Base-by-base conservation (phyloP, 2,113 vertebrate species). In the Oenanthe melanoleuca region DNA sequence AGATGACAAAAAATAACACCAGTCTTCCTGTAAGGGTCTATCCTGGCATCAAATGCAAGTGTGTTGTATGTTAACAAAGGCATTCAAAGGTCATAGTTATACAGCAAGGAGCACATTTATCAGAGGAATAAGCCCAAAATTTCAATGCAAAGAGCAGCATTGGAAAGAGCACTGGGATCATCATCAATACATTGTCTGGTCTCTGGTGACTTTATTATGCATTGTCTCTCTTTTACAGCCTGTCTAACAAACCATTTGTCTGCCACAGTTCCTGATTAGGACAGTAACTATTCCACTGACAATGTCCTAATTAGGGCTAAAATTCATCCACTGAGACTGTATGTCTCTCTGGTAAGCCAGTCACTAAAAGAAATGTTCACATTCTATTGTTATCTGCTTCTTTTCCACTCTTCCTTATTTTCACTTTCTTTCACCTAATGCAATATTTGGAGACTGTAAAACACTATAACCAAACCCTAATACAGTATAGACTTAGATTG, bases 171-270 rank as follows among this genome's bases (percentile, higher is more conserved):
- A 67, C 59, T n/a, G 53, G 55, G 70, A 64, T 80, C 47, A 60
- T 55, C 66, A 34, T n/a, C 74, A 29, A 16, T 15, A 29, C 28
- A 17, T 40, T 25, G 1, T 34, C 72, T 81, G 89, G 63, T 93
- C 96, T 95, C 97, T 74, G 72, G 91, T 82, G 96, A 80, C 91
- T 94, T 91, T 86, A 89, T 95, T 93, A 95, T 31, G 31, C 25
- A 69, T 53, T 60, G 34, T 85, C 52, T 70, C 31, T 86, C 88
- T 80, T 95, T 94, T 84, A 59, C 33, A 91, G 74, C 31, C 45
- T 75, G 85, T 80, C 86, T 92, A 83, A 94, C 95, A 93, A 85
- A 61, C 61, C 63, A 86, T 93, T 89, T 91, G 93, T 95, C 96
- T 93, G 37, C 66, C 31, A 56, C 45, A 86, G 81, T 65, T 96